phyloP scores from a whole-genome alignment of 53 echinoderm and acorn worm species.

The Zoroaster sp. region DNA sequence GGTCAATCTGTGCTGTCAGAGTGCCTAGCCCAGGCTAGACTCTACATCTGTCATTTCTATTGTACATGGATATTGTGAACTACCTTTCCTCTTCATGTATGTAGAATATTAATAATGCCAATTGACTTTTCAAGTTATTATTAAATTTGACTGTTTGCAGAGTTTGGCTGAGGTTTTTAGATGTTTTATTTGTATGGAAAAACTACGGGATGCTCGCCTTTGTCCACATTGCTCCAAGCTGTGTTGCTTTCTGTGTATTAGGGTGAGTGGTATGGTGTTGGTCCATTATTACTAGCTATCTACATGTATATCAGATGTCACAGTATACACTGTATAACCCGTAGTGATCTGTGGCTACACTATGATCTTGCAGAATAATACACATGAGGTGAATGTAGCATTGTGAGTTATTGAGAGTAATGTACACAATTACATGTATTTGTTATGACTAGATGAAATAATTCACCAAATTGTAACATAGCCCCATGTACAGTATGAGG shows the following conservation, averaged over 20 bases:
- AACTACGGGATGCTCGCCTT: slow-evolving; percentile 95
- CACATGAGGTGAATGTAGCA: too few relatives aligned
- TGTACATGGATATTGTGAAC: not conserved
- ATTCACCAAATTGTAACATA: too few relatives aligned
- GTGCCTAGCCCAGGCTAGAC: not conserved
- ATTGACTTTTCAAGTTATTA: not conserved
- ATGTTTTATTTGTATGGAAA: slow-evolving; percentile 99
- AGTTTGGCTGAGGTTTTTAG: slow-evolving; percentile 96
- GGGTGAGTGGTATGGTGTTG: slow-evolving; percentile 66
- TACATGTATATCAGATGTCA: not conserved
- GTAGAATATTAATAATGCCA: not conserved
- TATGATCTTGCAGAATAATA: too few relatives aligned
- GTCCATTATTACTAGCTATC: not conserved
- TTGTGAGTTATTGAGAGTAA: too few relatives aligned
- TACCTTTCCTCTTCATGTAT: not conserved
- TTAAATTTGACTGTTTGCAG: slow-evolving; percentile 28
- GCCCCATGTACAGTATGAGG: too few relatives aligned
- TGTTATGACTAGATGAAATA: too few relatives aligned
- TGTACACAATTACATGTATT: too few relatives aligned
- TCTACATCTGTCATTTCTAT: not conserved
- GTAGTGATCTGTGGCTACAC: too few relatives aligned
- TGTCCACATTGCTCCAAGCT: slow-evolving; percentile 97
- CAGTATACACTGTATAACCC: too few relatives aligned
- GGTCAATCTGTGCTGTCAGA: too few relatives aligned
- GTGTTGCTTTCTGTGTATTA: slow-evolving; percentile 92